Conservation (phyloP, 2,797 vertebrate species). For the Gallinago stenura region DNA sequence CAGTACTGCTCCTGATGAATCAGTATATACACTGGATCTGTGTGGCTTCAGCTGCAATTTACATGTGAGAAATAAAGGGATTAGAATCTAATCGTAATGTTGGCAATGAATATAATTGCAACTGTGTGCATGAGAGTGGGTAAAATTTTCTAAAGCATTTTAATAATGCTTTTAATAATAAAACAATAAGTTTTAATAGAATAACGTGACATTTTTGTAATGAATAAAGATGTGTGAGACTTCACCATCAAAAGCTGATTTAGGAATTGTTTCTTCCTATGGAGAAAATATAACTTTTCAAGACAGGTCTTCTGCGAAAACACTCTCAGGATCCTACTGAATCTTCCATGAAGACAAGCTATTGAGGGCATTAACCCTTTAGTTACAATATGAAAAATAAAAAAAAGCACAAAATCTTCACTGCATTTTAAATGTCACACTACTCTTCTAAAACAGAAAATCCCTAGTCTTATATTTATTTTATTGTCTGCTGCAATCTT, state of each 20-base stretch:
- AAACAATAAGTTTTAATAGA: background rate
- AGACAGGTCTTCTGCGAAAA: background rate
- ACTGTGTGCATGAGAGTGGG: background rate
- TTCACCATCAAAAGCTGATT: background rate
- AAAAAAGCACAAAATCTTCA: background rate
- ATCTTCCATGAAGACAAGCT: background rate
- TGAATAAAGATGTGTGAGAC: background rate
- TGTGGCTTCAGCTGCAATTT: background rate
- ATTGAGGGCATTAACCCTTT: background rate
- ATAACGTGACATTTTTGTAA: background rate
- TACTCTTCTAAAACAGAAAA: background rate
- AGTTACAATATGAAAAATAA: background rate
- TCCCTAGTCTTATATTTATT: background rate
- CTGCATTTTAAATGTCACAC: background rate
- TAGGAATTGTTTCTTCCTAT: background rate
- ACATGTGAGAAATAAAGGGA: background rate
- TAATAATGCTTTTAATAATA: background rate
- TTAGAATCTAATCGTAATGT: background rate
- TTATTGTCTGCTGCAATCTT: background rate
- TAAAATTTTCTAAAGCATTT: background rate
- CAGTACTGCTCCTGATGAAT: background rate
- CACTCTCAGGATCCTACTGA: background rate
- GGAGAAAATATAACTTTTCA: background rate
- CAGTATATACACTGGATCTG: background rate
- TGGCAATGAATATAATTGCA: background rate